phyloP scores from a whole-genome alignment of 2,797 vertebrate species.

The Mastacembelus armatus region DNA sequence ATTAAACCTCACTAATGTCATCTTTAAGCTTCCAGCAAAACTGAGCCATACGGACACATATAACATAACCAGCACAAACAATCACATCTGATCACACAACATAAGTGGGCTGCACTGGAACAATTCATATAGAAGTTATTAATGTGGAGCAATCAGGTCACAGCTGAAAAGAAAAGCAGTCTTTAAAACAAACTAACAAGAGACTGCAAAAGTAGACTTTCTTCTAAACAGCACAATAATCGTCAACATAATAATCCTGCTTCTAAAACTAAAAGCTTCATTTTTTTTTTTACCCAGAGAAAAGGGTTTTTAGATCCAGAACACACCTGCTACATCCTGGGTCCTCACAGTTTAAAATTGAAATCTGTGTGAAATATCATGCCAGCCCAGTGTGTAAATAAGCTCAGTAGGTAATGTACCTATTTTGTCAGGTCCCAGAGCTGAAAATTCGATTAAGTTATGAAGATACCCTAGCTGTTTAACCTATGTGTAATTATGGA shows the following conservation, averaged over 20 bases:
- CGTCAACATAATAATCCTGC: conserved; percentile 50
- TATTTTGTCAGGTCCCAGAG: conserved; percentile 38
- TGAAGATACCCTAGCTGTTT: conserved; percentile 42
- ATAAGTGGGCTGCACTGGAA: too few species aligned
- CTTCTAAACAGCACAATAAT: conserved; percentile 4
- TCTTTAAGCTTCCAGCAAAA: too few species aligned
- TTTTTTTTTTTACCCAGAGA: conserved; percentile 14
- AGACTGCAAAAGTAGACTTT: not conserved
- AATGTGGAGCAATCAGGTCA: not conserved
- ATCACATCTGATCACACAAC: not conserved
- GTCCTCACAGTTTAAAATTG: conserved; percentile 34
- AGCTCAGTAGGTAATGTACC: conserved; percentile 20
- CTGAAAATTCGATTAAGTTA: conserved; percentile 54
- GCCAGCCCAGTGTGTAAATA: conserved; percentile 21
- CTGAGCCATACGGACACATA: too few species aligned
- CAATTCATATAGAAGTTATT: too few species aligned
- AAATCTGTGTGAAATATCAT: conserved; percentile 34
- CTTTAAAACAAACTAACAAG: too few species aligned
- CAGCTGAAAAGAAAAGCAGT: not conserved
- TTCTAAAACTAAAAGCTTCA: conserved; percentile 27
- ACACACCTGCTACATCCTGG: conserved; percentile 15
- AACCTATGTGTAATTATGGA: conserved; percentile 44
- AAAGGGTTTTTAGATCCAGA: conserved; percentile 3
- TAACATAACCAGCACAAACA: too few species aligned
- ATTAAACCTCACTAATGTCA: conserved; percentile 8